phyloP scores from a whole-genome alignment of 64 coral and sea anemone species.

The Trachythela sp. region DNA sequence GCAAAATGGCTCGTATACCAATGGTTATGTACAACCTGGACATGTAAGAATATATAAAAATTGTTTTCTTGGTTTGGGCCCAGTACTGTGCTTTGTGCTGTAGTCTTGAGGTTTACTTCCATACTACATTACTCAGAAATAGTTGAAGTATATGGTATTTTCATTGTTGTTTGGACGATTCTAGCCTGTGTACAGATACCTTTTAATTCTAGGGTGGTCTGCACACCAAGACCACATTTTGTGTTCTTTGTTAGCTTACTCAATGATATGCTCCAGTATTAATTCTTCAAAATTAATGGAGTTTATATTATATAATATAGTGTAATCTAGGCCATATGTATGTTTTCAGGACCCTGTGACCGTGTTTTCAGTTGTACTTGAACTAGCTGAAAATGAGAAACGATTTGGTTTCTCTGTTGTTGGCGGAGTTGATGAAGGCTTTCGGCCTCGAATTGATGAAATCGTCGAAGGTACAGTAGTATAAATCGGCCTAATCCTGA shows the following conservation, averaged over 20 bases:
- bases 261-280: too few species aligned
- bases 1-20: not conserved
- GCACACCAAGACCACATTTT: too few species aligned
- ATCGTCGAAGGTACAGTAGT: constrained; percentile 68
- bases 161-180: too few species aligned
- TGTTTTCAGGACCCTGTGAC: constrained; percentile 44
- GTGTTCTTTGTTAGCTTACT: too few species aligned
- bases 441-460: constrained; percentile 88
- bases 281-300: too few species aligned
- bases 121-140: too few species aligned
- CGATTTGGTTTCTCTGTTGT: constrained; percentile 98
- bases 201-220: too few species aligned
- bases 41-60: not conserved
- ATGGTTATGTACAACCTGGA: not conserved
- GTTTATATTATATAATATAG: too few species aligned
- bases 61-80: not conserved
- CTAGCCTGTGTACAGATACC: too few species aligned
- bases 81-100: too few species aligned
- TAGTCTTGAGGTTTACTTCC: too few species aligned
- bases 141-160: not conserved
- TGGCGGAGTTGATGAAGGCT: constrained; percentile 88
- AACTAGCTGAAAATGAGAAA: constrained; percentile 76
- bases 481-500: not conserved
- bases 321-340: too few species aligned
- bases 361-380: constrained; percentile 82